A percentile compares a stretch with the other conserved stretches of the same genome.
Evolutionary conservation across 2,113 vertebrate species (phyloP).

Genomic region (Oreochromis tanganicae): DNA sequence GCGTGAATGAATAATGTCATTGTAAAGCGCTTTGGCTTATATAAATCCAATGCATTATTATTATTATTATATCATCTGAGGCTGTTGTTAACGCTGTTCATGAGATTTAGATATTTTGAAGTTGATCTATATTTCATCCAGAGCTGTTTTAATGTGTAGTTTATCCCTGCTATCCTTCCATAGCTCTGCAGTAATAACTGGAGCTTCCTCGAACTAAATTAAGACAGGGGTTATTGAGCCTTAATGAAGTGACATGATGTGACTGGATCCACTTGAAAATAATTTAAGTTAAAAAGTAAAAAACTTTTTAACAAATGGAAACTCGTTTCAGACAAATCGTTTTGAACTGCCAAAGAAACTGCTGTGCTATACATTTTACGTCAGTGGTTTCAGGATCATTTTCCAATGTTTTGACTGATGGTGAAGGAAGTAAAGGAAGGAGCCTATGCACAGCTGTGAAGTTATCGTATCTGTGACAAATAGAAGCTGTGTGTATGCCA

Average conservation of each 20-base stretch:
- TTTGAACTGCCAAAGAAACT: background rate
- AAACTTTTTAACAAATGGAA: background rate
- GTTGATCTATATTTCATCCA: slow-evolving; percentile 17
- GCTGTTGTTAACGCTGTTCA: background rate
- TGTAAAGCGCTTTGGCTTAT: too few relatives aligned
- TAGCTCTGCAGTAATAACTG: background rate
- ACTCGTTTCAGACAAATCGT: background rate
- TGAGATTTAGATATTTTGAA: background rate
- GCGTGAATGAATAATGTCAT: too few relatives aligned
- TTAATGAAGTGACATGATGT: background rate
- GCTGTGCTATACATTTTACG: background rate
- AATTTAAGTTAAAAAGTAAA: background rate
- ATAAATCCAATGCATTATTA: too few relatives aligned
- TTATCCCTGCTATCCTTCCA: background rate
- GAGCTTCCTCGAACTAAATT: background rate
- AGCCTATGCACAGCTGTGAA: background rate
- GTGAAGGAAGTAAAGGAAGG: background rate
- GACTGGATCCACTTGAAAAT: background rate
- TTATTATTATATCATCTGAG: slow-evolving; percentile 15
- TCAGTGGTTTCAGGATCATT: background rate
- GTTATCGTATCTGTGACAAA: background rate
- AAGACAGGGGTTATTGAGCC: background rate
- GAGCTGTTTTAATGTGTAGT: background rate
- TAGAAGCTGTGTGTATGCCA: background rate
- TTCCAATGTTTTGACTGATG: background rate